Percentiles rank a stretch among this genome's conserved stretches.
phyloP scores from a whole-genome alignment of 1,140 invertebrate species.

The Sogatella furcifera region DNA sequence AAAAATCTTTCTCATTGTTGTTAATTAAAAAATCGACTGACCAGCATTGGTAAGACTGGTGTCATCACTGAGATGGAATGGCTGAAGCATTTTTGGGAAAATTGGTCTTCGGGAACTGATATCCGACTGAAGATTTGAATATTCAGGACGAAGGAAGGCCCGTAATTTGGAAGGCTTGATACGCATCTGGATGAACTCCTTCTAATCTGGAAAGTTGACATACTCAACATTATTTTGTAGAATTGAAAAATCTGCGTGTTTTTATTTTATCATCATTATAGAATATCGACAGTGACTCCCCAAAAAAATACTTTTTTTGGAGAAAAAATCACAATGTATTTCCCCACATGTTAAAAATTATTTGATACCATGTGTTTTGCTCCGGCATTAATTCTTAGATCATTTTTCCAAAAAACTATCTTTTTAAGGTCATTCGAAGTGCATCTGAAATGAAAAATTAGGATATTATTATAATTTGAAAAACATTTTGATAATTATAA shows the following conservation, averaged over 20 bases:
- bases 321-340: no score
- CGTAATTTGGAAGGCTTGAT: conserved; percentile 75
- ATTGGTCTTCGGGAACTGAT: not conserved
- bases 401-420: conserved; percentile 81
- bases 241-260: no score
- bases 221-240: no score
- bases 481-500: no score
- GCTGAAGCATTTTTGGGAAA: not conserved
- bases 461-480: no score
- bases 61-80: conserved; percentile 49
- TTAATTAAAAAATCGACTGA: conserved; percentile 26
- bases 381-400: conserved; percentile 83
- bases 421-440: conserved; percentile 77
- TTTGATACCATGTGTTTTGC: conserved; percentile 87
- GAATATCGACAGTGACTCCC: no score
- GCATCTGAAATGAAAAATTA: conserved; percentile 55
- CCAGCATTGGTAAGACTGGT: conserved; percentile 83
- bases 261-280: no score
- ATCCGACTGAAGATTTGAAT: not conserved
- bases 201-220: conserved; percentile 43
- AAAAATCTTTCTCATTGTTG: no score
- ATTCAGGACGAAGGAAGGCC: conserved; percentile 42
- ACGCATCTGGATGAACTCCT: conserved; percentile 75
- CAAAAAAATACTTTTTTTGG: no score
- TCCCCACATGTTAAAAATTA: no score